These are phyloP conservation scores for Amazona vittata DNA, from an alignment of 2,113 vertebrate genomes.

Conservation along the genomic window DNA sequence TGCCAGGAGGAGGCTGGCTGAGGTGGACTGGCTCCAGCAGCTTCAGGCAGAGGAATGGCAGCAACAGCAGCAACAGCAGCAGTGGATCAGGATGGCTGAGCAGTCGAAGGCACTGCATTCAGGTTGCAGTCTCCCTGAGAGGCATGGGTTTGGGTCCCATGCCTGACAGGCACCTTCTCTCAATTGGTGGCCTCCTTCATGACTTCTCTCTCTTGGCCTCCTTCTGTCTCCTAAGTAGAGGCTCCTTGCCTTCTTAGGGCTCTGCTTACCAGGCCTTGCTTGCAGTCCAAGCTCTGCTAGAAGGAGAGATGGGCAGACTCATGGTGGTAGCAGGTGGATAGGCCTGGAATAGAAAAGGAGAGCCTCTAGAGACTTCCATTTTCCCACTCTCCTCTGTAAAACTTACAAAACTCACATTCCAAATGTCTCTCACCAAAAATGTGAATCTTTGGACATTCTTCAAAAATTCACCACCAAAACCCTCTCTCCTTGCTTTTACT, in stretches of 20 bases:
- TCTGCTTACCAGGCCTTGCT: not conserved
- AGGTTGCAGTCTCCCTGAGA: conserved; percentile 71
- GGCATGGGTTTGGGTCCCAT: conserved; percentile 63
- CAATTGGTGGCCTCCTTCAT: too few species aligned
- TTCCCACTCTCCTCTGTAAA: too few species aligned
- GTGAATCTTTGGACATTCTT: not conserved
- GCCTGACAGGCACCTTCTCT: not conserved
- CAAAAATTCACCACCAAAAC: not conserved
- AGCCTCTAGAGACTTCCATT: too few species aligned
- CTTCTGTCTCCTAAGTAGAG: not conserved
- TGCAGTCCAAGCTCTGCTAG: not conserved
- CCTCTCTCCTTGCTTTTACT: not conserved
- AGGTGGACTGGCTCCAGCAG: not conserved
- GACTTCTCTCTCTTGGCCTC: not conserved
- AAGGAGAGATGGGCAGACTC: too few species aligned
- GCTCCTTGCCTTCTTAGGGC: not conserved
- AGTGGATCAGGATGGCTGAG: conserved; percentile 69
- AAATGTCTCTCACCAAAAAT: too few species aligned
- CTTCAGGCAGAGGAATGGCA: not conserved
- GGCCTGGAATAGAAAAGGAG: too few species aligned
- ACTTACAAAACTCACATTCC: not conserved
- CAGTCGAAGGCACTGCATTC: conserved; percentile 76
- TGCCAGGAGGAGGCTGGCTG: not conserved
- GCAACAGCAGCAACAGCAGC: not conserved
- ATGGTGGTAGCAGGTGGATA: too few species aligned